Evolutionary conservation across 2,888 invertebrate species (phyloP), one percentile per base, ranked within the genome.

Genomic region (Cyaniris semiargus): DNA sequence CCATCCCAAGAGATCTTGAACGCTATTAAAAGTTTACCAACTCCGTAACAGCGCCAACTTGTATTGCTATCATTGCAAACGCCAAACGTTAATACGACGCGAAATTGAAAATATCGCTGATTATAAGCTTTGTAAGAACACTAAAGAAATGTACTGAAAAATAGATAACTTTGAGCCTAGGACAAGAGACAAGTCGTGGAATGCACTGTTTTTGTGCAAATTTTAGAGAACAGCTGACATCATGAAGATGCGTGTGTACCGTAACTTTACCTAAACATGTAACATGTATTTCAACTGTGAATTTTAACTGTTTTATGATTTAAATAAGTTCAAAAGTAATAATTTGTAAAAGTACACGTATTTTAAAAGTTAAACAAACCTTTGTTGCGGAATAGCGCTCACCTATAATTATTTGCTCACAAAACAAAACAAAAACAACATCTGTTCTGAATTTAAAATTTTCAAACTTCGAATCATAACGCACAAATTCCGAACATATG

Each of bases 1-100:
- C 80, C 78, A 79, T 80, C 82, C 80, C 83, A 78, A 78, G 81
- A 80, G 83, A 83, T 23, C 83, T 82, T 82, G 87, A 89, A 91
- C 89, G 86, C 92, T 92, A 92, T 92, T 93, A 92, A 92, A 92
- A 93, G 89, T 93, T 93, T 83, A 77, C 76, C 84, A 89, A 90
- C 89, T 89, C 83, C 80, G 83, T 83, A 86, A 85, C 85, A 87
- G 86, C 86, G 81, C 83, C 84, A 87, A 88, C 89, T 84, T 86
- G 86, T 88, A 76, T 80, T 78, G 79, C 80, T 76, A 71, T 79
- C 76, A 79, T 78, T 78, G 72, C 77, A 74, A 80, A 79, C 75
- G 77, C 78, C 76, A 77, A 78, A 79, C 31, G 31, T 18, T 66
- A 66, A 31, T 31, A 27, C 15, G 66, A 66, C 66, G 7, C 27